phyloP scores from a whole-genome alignment of 30 jellyfish, hydroid and myxozoan species.

The Aurelia sp. region DNA sequence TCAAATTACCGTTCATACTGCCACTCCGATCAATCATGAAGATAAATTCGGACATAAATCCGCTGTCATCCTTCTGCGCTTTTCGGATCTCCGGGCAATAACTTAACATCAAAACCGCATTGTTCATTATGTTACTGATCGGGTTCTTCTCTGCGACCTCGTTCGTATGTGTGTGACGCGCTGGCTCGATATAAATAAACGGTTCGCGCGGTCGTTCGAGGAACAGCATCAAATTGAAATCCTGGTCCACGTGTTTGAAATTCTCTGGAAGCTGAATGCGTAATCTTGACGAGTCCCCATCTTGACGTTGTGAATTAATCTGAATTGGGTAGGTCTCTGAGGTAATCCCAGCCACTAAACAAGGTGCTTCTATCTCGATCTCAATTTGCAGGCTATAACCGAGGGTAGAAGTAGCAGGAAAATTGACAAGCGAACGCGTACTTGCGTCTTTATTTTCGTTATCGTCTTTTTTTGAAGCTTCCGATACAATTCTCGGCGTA shows the following conservation, averaged over 20 bases:
- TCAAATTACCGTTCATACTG: constrained; percentile 68
- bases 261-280: constrained; percentile 93
- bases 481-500: constrained; percentile 78
- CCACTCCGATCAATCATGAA: constrained; percentile 92
- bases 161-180: constrained; percentile 68
- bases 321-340: constrained; percentile 86
- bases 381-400: constrained; percentile 88
- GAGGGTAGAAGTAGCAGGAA: constrained; percentile 86
- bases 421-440: not conserved
- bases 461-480: constrained; percentile 23
- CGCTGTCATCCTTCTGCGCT: constrained; percentile 51
- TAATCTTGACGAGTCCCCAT: constrained; percentile 80
- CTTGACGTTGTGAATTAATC: constrained; percentile 88
- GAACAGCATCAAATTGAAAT: constrained; percentile 70
- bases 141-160: constrained; percentile 85
- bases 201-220: constrained; percentile 94
- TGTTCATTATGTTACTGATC: constrained; percentile 80
- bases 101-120: constrained; percentile 94
- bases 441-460: not conserved
- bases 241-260: constrained; percentile 65
- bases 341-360: constrained; percentile 91
- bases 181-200: constrained; percentile 89
- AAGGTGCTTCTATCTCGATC: constrained; percentile 93
- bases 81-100: constrained; percentile 79
- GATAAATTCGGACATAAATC: constrained; percentile 71